Percentiles rank a stretch among this genome's conserved stretches.
Evolutionary conservation across 1,140 invertebrate genomes (phyloP).

Genomic region (Eumeta japonica): DNA sequence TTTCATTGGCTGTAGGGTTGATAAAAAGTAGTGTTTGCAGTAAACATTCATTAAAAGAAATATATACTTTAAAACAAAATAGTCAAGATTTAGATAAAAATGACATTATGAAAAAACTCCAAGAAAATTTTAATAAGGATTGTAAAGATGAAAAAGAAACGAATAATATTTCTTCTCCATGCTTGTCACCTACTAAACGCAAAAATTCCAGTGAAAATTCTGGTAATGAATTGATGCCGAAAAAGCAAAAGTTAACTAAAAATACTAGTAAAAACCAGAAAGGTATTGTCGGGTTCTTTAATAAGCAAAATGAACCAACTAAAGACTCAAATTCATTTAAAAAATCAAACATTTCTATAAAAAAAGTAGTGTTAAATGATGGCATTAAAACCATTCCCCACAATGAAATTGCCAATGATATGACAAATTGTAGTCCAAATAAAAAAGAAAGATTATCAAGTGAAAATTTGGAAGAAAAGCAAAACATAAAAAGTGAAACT

Average conservation of each 20-base stretch:
- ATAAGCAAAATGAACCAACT: slow-evolving; percentile 19
- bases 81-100: slow-evolving; percentile 15
- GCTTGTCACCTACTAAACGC: no score
- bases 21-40: slow-evolving; percentile 31
- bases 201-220: no score
- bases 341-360: no score
- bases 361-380: no score
- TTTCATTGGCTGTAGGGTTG: slow-evolving; percentile 29
- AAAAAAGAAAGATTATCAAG: slow-evolving; percentile 16
- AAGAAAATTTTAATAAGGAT: neutral
- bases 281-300: slow-evolving; percentile 40
- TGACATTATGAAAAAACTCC: neutral
- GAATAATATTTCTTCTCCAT: neutral
- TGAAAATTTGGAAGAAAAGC: no score
- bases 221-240: no score
- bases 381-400: no score
- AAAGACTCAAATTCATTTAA: slow-evolving; percentile 13
- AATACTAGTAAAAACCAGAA: no score
- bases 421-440: no score
- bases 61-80: slow-evolving; percentile 26
- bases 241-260: no score
- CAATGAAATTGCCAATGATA: no score
- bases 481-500: slow-evolving; percentile 2
- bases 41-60: slow-evolving; percentile 30
- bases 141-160: neutral